phyloP scores from a whole-genome alignment of 2,888 invertebrate genomes.

The Bombyx huttoni region DNA sequence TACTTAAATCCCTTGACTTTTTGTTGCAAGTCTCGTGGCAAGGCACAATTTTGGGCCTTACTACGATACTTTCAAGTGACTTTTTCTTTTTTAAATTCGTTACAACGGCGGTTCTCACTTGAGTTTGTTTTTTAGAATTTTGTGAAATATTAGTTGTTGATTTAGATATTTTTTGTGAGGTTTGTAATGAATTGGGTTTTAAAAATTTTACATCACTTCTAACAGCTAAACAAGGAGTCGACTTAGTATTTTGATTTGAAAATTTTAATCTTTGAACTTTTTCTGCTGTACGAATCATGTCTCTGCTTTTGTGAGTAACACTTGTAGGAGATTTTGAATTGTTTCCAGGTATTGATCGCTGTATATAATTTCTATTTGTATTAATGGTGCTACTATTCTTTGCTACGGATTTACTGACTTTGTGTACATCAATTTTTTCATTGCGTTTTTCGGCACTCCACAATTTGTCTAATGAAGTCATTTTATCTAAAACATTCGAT shows the following conservation, averaged over 20 bases:
- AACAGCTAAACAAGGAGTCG: conserved; percentile 33
- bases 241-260: conserved; percentile 38
- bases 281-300: conserved; percentile 62
- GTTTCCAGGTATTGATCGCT: conserved; percentile 11
- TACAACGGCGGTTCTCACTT: conserved; percentile 47
- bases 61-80: conserved; percentile 33
- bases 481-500: conserved; percentile 61
- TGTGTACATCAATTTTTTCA: conserved; percentile 49
- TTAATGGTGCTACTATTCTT: conserved; percentile 18
- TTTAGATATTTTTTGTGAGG: conserved; percentile 35
- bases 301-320: conserved; percentile 50
- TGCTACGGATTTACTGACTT: conserved; percentile 30
- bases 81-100: conserved; percentile 59
- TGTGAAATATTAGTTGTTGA: conserved; percentile 40
- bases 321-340: conserved; percentile 21
- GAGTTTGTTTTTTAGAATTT: conserved; percentile 28
- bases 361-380: conserved; percentile 14
- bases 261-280: conserved; percentile 52
- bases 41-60: conserved; percentile 42
- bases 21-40: conserved; percentile 49
- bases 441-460: conserved; percentile 65
- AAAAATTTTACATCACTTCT: conserved; percentile 26
- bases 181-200: conserved; percentile 26
- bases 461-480: conserved; percentile 69
- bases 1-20: conserved; percentile 36